A percentile compares a stretch with the other conserved stretches of the same genome.
These are phyloP conservation scores for Aphidius gifuensis DNA, from an alignment of 1,140 invertebrate species.

Conservation along the genomic window DNA sequence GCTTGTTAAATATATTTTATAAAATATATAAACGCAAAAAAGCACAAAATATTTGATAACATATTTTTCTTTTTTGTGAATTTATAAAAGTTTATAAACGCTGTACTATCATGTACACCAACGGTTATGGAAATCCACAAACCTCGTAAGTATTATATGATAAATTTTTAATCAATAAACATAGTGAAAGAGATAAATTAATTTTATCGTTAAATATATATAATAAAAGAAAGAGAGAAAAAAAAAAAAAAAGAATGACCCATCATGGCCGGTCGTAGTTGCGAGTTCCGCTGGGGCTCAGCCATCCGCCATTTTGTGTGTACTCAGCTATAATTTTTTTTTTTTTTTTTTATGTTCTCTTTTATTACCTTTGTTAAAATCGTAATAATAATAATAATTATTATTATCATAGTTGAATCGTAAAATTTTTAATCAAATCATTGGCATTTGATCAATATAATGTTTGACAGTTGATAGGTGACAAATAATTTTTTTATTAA, in stretches of 20 bases:
- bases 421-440: too few relatives aligned
- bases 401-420: too few relatives aligned
- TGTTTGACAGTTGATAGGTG: too few relatives aligned
- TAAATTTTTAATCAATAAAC: background rate
- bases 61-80: background rate
- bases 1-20: conserved; percentile 10
- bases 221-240: background rate
- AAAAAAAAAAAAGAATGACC: background rate
- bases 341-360: background rate
- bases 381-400: too few relatives aligned
- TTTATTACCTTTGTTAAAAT: too few relatives aligned
- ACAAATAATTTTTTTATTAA: too few relatives aligned
- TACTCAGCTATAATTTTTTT: conserved; percentile 15
- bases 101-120: conserved; percentile 42
- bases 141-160: conserved; percentile 40
- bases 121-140: conserved; percentile 46
- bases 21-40: too few relatives aligned
- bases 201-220: background rate
- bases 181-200: too few relatives aligned
- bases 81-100: conserved; percentile 1
- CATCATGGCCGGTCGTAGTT: conserved; percentile 15
- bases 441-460: too few relatives aligned
- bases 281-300: background rate
- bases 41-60: too few relatives aligned
- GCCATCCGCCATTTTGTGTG: conserved; percentile 30